phyloP scores from a whole-genome alignment of 2,113 vertebrate genomes.

The Eidolon helvum region DNA sequence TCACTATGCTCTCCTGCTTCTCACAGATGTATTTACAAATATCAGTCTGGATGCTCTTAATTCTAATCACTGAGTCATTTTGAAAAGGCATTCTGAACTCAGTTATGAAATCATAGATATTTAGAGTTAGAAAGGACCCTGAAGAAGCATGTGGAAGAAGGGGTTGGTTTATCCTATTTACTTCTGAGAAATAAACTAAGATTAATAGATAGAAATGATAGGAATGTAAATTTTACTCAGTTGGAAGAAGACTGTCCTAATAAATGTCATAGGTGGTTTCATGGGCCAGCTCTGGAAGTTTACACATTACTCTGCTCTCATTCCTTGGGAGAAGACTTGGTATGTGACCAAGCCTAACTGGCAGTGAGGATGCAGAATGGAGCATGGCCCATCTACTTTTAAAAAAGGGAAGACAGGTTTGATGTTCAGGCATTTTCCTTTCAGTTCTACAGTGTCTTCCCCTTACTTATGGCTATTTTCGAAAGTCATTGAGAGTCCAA shows the following conservation, averaged over 20 bases:
- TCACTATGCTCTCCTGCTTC: background rate
- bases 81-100: background rate
- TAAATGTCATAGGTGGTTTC: background rate
- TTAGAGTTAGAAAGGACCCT: background rate
- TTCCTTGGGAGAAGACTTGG: background rate
- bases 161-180: background rate
- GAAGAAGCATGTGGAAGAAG: background rate
- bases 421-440: background rate
- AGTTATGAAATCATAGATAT: background rate
- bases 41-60: background rate
- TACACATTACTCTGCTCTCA: background rate
- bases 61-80: background rate
- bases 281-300: background rate
- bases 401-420: background rate
- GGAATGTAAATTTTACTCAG: background rate
- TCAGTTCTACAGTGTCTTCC: background rate
- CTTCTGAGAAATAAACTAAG: background rate
- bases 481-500: background rate
- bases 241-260: background rate
- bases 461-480: background rate
- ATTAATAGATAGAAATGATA: background rate
- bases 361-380: fast-evolving
- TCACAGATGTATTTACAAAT: background rate
- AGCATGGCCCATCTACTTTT: background rate
- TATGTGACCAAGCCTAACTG: background rate